These are phyloP conservation scores for Cynaeus angustus DNA, from an alignment of 2,888 invertebrate genomes.

Conservation along the genomic window DNA sequence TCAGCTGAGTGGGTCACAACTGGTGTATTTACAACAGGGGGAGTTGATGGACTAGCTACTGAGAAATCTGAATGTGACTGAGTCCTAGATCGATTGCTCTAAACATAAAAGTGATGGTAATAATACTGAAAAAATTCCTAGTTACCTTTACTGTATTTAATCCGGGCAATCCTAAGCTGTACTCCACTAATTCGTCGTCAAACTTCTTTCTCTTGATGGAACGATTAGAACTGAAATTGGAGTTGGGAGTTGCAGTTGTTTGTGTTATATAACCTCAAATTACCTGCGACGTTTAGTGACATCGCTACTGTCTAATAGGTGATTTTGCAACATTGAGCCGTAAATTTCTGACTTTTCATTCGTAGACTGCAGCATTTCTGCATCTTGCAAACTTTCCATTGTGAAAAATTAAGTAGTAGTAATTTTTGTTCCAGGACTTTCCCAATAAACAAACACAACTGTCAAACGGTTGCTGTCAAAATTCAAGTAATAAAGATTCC, in stretches of 20 bases:
- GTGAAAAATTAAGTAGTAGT: too few relatives aligned
- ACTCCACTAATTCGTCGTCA: conserved; percentile 97
- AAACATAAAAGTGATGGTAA: conserved; percentile 36
- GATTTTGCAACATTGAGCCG: conserved; percentile 55
- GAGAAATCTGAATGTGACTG: conserved; percentile 69
- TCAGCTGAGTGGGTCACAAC: conserved; percentile 56
- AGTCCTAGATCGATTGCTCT: conserved; percentile 69
- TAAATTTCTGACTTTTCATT: conserved; percentile 57
- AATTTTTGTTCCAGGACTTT: background rate
- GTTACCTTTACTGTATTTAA: conserved; percentile 68
- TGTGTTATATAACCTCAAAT: conserved; percentile 50
- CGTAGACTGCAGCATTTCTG: conserved; percentile 60
- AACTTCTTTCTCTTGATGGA: conserved; percentile 97
- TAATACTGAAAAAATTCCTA: conserved; percentile 1
- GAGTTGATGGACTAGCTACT: conserved; percentile 61
- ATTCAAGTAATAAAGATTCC: too few relatives aligned
- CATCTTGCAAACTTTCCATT: conserved; percentile 60
- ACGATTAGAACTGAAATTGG: conserved; percentile 83
- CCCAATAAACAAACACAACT: too few relatives aligned
- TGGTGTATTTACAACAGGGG: conserved; percentile 48
- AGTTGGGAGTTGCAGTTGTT: conserved; percentile 19
- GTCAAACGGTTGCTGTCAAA: background rate
- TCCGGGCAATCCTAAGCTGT: conserved; percentile 82
- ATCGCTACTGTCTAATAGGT: conserved; percentile 65
- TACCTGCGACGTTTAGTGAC: conserved; percentile 68